Base-by-base conservation (phyloP, 2,113 vertebrate genomes). In the Malaclemys terrapin region DNA sequence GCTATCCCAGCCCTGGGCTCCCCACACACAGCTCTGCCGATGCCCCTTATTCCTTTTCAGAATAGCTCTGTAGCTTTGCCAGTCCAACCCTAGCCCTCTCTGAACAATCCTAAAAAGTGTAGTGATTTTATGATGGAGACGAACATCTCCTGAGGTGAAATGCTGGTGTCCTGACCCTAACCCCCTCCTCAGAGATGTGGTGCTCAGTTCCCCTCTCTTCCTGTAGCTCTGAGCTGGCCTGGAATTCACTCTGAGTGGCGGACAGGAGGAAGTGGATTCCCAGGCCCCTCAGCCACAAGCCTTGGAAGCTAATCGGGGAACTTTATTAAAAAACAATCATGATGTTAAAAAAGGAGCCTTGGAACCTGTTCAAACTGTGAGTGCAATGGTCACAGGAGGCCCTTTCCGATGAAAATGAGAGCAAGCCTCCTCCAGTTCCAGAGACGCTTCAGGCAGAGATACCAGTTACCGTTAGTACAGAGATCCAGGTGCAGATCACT, bases 281-380 rank as follows among this genome's bases (percentile, higher is more conserved):
- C 84, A 96, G 95, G 69, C 88, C 49, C 38, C 79, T 97, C 93
- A 3, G 5, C 89, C 89, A 93, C 0, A 1, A 91, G 87, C 82
- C 91, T 89, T 93, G 95, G 94, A 97, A 97, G 89, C 90, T 95
- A 96, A 96, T 94, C 72, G 35, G 82, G 76, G 80, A 91, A 97
- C 82, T 89, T 96, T 94, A 97, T 97, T 97, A 96, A 97, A 97
- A 97, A 98, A 94, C 95, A 94, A 97, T 96, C 94, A 95, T 0
- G 2, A 78, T 0, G 78, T 95, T 93, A 93, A 93, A 97, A n/a
- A 95, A 94, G 84, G 91, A 96, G 2, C 65, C 56, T 96, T 97
- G 97, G 97, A 97, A 91, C 80, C 65, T 0, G 0, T 94, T 97
- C 96, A 97, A 89, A 92, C 83, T 2, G 2, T 12, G 4, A 90